Base-by-base conservation (phyloP, 2,888 invertebrate genomes). In the Eristalinus aeneus region DNA sequence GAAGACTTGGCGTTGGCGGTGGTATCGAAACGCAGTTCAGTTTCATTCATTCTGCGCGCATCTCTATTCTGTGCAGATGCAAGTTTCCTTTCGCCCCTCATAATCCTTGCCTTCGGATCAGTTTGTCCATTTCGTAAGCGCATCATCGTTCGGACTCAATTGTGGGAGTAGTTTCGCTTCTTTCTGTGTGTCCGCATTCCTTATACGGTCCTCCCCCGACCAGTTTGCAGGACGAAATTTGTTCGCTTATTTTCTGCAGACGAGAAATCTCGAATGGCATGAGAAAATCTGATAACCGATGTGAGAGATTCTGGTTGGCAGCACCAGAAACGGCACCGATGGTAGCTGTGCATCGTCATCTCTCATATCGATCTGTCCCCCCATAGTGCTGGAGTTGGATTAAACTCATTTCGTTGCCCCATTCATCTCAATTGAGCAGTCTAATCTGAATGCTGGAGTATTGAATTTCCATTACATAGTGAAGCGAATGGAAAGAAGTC, bases 381-480 rank as follows among this genome's bases (percentile, higher is more conserved):
- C 71, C 69, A n/a, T n/a, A 36, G 34, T 32, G 64, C 69, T n/a
- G 60, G 27, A 27, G 64, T 27, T 22, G 74, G 82, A 86, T 78
- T 82, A 74, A 82, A 81, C 82, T 82, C 81, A 77, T 86, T 82
- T 74, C 65, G 58, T 34, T 78, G 65, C 74, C 71, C 74, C 82
- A 78, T 86, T 86, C 82, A 78, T 82, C 56, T 81, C 74, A 78
- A 82, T 74, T 73, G 77, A 82, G 81, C 16, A 82, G 86, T 77
- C 81, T 82, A 86, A 86, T 86, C 69, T 81, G 73, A 81, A 81
- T n/a, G n/a, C 2, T 86, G 69, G 81, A 73, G 81, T 86, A 86
- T 86, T 86, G 86, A 73, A 82, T 86, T 86, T 86, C 82, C 86
- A 86, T 86, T 77, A 82, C 86, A 82, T 72, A 34, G 69, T 20